A percentile compares a stretch with the other conserved stretches of the same genome.
Conservation (phyloP, 2,888 invertebrate genomes). For the Leptopilina drosophilae region DNA sequence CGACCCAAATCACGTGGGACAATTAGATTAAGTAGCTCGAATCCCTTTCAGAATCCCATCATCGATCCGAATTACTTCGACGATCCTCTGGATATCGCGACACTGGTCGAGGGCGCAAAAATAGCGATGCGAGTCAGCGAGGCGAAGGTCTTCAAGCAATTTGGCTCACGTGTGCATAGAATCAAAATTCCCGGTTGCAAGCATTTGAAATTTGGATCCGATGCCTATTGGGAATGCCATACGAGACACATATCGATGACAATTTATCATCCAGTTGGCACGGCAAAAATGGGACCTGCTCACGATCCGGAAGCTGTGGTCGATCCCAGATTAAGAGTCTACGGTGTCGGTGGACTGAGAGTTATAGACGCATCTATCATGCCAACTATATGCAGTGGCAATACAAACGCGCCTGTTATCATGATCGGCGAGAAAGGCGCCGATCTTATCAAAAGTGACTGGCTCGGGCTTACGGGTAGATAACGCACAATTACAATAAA, state of each 20-base stretch:
- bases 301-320: constrained; percentile 89
- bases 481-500: constrained; percentile 40
- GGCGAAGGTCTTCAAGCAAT: constrained; percentile 88
- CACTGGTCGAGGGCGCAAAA: constrained; percentile 90
- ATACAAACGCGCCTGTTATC: constrained; percentile 94
- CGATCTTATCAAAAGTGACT: constrained; percentile 91
- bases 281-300: constrained; percentile 91
- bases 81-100: constrained; percentile 86
- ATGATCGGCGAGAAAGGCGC: constrained; percentile 95
- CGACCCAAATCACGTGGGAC: constrained; percentile 89
- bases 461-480: constrained; percentile 78
- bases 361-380: constrained; percentile 93
- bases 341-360: constrained; percentile 87
- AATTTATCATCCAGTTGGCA: constrained; percentile 93
- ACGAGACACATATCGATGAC: constrained; percentile 92
- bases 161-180: constrained; percentile 86
- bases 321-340: constrained; percentile 86
- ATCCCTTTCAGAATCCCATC: constrained; percentile 91
- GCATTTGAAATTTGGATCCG: constrained; percentile 85
- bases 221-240: constrained; percentile 92
- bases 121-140: constrained; percentile 86
- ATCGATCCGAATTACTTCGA: constrained; percentile 96
- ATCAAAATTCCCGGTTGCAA: constrained; percentile 89
- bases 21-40: constrained; percentile 85
- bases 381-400: constrained; percentile 93